Base-by-base conservation (phyloP, 2,888 invertebrate species). In the Troilus luridus region DNA sequence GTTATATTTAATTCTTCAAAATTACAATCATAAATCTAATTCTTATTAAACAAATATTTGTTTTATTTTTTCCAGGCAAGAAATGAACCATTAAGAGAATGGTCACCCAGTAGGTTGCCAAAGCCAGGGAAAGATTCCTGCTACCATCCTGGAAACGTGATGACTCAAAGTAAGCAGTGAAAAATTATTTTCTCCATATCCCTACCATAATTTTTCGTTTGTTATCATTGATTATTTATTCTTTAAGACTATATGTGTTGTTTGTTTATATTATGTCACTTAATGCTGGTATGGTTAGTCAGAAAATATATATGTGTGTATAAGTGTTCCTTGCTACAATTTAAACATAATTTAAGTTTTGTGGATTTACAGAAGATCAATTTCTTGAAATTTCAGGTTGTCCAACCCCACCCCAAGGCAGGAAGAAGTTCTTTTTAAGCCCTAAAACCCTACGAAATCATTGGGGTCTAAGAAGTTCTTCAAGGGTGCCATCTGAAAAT, bases 361-460 rank as follows among this genome's bases (percentile, higher is more conserved):
- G 27, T 41, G 17, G 5, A 21, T n/a, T 90, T 0, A n/a, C 41
- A 56, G 7, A 41, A 24, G 7, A 77, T 59, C 27, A 8, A n/a
- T n/a, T 88, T 54, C 41, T 91, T 60, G 54, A 67, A 21, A 60
- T 91, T 88, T 54, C 91, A 93, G 93, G 95, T 93, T 97, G 97
- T 93, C 97, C 97, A 88, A 97, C 97, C 89, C 97, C 98, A 88
- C 97, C 97, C 0, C 96, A 96, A 93, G 95, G 95, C 92, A 95
- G 97, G 93, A 96, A 97, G 94, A 96, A 97, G 94, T 97, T 97
- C 94, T 97, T 98, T 94, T 95, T 97, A 88, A 97, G 97, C 93
- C 97, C 97, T 17, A 97, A 97, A 94, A 96, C 96, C 59, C 94
- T 98, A 92, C 95, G 97, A 92, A 97, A 96, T 94, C 97, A 97